Conservation (phyloP, 2,888 invertebrate species). For the Nudaria mundana region DNA sequence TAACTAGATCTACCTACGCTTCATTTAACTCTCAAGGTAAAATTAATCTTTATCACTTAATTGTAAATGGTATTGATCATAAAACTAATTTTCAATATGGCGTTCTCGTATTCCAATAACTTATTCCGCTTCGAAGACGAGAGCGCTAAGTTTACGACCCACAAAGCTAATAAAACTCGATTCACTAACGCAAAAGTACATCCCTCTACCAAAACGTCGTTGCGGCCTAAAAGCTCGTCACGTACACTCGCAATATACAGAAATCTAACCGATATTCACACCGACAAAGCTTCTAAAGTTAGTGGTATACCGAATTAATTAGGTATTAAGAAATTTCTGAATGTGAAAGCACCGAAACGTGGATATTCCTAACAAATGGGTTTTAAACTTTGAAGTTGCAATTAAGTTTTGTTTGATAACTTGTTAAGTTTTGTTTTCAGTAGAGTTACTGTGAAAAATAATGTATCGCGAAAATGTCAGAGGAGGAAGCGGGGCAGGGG, state of each 20-base stretch:
- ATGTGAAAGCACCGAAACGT: conserved; percentile 11
- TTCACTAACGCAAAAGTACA: conserved; percentile 41
- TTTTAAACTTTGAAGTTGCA: conserved; percentile 18
- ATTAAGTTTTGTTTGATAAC: conserved; percentile 16
- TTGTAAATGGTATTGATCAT: conserved; percentile 15
- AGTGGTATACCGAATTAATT: conserved; percentile 10
- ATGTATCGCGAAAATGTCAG: conserved; percentile 24
- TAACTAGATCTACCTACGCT: too few relatives aligned
- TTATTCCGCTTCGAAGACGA: conserved; percentile 42
- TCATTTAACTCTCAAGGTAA: conserved; percentile 7
- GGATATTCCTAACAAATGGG: conserved; percentile 11
- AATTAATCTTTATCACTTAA: conserved; percentile 8
- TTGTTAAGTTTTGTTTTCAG: conserved; percentile 24
- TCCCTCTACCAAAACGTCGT: conserved; percentile 24
- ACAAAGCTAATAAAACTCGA: conserved; percentile 64
- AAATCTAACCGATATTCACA: conserved; percentile 8
- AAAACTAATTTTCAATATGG: conserved; percentile 55
- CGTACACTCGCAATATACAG: conserved; percentile 14
- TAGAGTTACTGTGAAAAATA: conserved; percentile 25
- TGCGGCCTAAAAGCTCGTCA: conserved; percentile 21
- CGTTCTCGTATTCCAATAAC: conserved; percentile 44
- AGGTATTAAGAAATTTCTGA: conserved; percentile 10
- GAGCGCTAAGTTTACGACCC: conserved; percentile 55
- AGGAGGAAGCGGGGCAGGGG: conserved; percentile 40
- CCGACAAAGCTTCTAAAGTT: neutral